Percentiles rank a stretch among this genome's conserved stretches.
These are phyloP conservation scores for Formica selysi DNA, from an alignment of 1,140 invertebrate species.

Conservation along the genomic window DNA sequence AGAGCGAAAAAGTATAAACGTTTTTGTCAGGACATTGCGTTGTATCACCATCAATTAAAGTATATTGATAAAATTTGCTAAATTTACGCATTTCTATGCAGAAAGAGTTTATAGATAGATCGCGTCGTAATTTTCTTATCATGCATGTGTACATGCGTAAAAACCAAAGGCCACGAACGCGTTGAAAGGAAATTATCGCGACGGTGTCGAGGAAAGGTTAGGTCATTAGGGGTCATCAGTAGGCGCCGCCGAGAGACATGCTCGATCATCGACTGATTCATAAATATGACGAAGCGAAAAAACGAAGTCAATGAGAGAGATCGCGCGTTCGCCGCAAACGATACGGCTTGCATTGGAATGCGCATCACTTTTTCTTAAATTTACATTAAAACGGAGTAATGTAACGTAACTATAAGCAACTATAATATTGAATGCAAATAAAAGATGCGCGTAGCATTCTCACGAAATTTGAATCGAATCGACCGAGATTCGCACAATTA, in stretches of 20 bases:
- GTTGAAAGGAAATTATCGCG: slow-evolving; percentile 54
- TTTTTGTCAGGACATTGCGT: neutral
- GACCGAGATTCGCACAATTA: neutral
- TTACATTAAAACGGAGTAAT: neutral
- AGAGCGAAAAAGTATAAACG: neutral
- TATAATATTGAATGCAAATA: neutral
- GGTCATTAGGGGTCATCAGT: slow-evolving; percentile 31
- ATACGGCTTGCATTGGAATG: neutral
- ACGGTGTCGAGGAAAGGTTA: slow-evolving; percentile 18
- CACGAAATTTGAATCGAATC: neutral
- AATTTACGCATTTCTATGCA: slow-evolving; percentile 1
- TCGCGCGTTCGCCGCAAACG: neutral
- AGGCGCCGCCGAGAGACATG: slow-evolving; percentile 50
- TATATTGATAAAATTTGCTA: neutral
- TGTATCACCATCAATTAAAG: neutral
- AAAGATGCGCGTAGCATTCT: slow-evolving; percentile 1
- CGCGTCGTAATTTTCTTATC: slow-evolving; percentile 35
- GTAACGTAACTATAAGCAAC: neutral
- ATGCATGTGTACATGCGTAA: neutral
- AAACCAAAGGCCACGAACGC: slow-evolving; percentile 27
- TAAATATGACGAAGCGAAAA: slow-evolving; percentile 63
- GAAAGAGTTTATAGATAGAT: neutral
- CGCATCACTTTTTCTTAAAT: neutral
- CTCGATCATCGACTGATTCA: slow-evolving; percentile 57
- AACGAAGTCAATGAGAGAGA: slow-evolving; percentile 32